phyloP scores from a whole-genome alignment of 2,113 vertebrate genomes.

The Rhizomys pruinosus region DNA sequence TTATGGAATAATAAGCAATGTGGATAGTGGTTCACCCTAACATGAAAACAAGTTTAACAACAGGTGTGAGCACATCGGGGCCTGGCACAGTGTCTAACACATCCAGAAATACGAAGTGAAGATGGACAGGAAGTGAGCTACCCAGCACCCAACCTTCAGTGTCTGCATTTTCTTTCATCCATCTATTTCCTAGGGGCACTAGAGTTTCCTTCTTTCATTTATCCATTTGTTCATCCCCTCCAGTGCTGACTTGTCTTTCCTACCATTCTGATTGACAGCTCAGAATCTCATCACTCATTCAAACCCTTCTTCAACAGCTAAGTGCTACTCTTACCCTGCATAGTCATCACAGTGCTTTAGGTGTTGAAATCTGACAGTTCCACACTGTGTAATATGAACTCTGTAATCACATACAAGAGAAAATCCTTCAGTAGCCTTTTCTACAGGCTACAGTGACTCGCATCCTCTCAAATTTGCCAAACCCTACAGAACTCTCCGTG shows the following conservation, averaged over 20 bases:
- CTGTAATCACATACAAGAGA: background rate
- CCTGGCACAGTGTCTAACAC: background rate
- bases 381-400: background rate
- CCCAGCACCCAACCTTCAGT: too few species aligned
- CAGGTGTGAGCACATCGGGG: background rate
- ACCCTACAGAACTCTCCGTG: background rate
- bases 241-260: background rate
- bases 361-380: background rate
- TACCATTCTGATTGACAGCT: background rate
- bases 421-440: background rate
- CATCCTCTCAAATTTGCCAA: background rate
- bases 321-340: background rate
- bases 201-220: background rate
- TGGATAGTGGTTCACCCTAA: too few species aligned
- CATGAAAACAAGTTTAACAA: background rate
- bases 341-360: background rate
- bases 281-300: constrained; percentile 13
- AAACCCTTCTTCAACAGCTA: background rate
- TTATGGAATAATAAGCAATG: too few species aligned
- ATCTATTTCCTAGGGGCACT: background rate
- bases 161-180: background rate
- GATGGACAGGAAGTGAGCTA: background rate
- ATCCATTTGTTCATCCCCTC: background rate
- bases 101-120: background rate
- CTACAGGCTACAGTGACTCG: background rate